Percentiles rank a stretch among this genome's conserved stretches.
Evolutionary conservation across 2,888 invertebrate genomes (phyloP).

Genomic region (Cheilosia pagana): DNA sequence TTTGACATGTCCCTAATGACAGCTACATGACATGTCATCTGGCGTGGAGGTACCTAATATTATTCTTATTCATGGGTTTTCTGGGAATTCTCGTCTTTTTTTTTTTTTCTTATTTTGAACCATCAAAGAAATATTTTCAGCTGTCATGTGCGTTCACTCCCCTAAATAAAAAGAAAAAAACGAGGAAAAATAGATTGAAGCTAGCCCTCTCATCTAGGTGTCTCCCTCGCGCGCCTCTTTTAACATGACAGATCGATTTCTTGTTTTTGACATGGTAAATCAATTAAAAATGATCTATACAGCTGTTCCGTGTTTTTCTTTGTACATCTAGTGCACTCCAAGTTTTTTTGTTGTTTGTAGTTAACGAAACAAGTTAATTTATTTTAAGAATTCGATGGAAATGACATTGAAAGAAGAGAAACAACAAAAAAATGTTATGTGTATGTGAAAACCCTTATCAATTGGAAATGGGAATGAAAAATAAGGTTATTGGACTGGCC

Average conservation of each 20-base stretch:
- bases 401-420: not conserved
- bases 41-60: slow-evolving; percentile 40
- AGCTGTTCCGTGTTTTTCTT: slow-evolving; percentile 5
- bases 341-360: not conserved
- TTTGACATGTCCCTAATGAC: slow-evolving; percentile 56
- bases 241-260: slow-evolving; percentile 58
- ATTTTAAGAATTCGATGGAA: slow-evolving; percentile 53
- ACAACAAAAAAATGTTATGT: not conserved
- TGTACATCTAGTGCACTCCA: not conserved
- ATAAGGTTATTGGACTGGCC: slow-evolving; percentile 56
- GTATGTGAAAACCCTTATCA: slow-evolving; percentile 37
- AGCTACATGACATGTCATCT: slow-evolving; percentile 57
- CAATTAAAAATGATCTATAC: slow-evolving; percentile 65
- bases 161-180: slow-evolving; percentile 13
- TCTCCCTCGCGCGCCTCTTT: slow-evolving; percentile 20
- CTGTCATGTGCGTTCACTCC: slow-evolving; percentile 59
- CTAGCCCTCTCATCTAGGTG: slow-evolving; percentile 15
- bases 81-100: slow-evolving; percentile 40
- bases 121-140: slow-evolving; percentile 28
- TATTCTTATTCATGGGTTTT: slow-evolving; percentile 43
- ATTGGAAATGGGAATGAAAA: slow-evolving; percentile 24
- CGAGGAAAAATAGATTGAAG: slow-evolving; percentile 1
- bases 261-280: slow-evolving; percentile 63
- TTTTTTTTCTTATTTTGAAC: not conserved
- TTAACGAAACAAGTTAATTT: slow-evolving; percentile 43